Base-by-base conservation (phyloP, 2,113 vertebrate species). In the Rhizomys pruinosus region DNA sequence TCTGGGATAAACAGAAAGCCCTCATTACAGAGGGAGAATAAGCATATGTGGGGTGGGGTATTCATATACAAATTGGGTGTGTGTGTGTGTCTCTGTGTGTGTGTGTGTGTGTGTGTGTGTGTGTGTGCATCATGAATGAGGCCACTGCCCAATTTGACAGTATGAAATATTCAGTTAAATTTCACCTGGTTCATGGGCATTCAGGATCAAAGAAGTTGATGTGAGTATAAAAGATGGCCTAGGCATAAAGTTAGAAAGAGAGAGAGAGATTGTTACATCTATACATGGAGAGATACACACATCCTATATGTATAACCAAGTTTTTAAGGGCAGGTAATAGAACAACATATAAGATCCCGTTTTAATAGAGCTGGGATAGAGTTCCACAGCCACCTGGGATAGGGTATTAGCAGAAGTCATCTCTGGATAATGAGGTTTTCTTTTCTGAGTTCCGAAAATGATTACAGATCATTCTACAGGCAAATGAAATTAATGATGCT, bases 401-500 rank as follows among this genome's bases (percentile, higher is more conserved):
- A 89, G 42, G 66, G 76, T 72, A 81, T 44, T 85, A 92, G 76
- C 68, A 93, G 37, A 88, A 25, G 29, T 90, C 74, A 73, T 79
- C 78, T 89, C 89, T 89, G 37, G 42, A 90, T 59, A 82, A 92
- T 66, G 32, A 94, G n/a, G 34, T 61, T 52, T 92, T 93, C 77
- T 88, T 77, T 82, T 42, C 73, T 82, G 23, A 82, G 37, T 59
- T 92, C 52, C 74, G 73, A 89, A 95, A 84, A 91, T 44, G 34
- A 89, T 91, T 90, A 84, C 3, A 3, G 15, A 95, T 78, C 42
- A 52, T 37, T 96, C 92, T 57, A 76, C 1, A 77, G 63, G 32
- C 27, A 84, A 94, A 84, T 42, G 47, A 92, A 92, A 85, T 81
- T 39, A 94, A 92, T 92, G 91, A 73, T 34, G 27, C 25, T 92